Evolutionary conservation across 2,888 invertebrate species (phyloP).

Genomic region (Microchrysa polita): DNA sequence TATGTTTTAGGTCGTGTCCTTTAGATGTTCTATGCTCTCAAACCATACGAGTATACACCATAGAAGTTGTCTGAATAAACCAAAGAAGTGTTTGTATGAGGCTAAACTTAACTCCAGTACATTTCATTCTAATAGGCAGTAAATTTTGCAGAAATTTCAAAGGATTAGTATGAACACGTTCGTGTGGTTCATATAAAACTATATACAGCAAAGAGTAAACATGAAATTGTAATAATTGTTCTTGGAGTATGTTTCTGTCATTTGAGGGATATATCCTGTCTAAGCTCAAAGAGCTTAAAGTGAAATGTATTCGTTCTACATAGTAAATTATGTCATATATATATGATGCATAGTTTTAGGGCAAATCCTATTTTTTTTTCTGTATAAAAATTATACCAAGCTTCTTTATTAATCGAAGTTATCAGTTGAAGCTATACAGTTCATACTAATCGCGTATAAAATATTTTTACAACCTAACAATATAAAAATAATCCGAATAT

Average conservation of each 20-base stretch:
- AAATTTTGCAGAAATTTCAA: slow-evolving; percentile 15
- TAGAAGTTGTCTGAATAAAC: neutral
- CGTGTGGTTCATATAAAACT: no score
- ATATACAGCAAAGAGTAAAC: neutral
- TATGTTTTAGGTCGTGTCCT: slow-evolving; percentile 8
- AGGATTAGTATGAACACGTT: slow-evolving; percentile 21
- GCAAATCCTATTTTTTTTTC: no score
- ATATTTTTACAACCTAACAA: no score
- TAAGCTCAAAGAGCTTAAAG: no score
- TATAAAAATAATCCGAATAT: no score
- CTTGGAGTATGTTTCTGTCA: neutral
- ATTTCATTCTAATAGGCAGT: slow-evolving; percentile 25
- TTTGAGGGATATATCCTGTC: neutral
- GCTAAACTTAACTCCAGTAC: slow-evolving; percentile 4
- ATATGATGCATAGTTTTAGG: no score
- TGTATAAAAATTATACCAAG: no score
- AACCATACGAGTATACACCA: neutral
- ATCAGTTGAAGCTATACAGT: no score
- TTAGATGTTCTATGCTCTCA: neutral
- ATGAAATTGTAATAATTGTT: neutral
- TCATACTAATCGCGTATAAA: no score
- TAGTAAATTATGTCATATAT: no score
- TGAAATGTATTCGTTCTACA: no score
- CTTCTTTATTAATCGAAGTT: no score
- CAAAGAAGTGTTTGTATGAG: neutral